Evolutionary conservation across 2,888 invertebrate genomes (phyloP).

Genomic region (Magallana nippona): DNA sequence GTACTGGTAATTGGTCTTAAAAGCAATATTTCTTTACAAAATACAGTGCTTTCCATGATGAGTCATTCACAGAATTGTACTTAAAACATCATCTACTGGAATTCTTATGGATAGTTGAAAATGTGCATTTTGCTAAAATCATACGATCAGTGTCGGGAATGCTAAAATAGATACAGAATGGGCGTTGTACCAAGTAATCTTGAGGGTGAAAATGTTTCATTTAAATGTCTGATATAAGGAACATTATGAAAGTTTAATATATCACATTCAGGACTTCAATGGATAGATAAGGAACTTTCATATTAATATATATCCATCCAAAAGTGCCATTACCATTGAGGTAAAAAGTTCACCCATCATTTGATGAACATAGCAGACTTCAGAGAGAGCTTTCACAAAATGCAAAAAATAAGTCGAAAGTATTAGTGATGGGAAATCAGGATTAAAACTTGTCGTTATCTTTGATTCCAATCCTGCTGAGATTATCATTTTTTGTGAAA

Average conservation of each 20-base stretch:
- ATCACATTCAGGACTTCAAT: slow-evolving; percentile 5
- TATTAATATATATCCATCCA: slow-evolving; percentile 3
- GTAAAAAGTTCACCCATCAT: slow-evolving; percentile 29
- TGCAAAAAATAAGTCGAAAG: not conserved
- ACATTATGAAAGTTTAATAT: slow-evolving; percentile 5
- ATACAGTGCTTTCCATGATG: no score
- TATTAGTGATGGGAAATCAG: slow-evolving; percentile 2
- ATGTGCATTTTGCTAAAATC: no score
- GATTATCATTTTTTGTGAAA: slow-evolving; percentile 27
- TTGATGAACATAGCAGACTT: slow-evolving; percentile 18
- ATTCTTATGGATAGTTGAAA: no score
- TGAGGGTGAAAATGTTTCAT: not conserved
- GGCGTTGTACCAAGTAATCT: slow-evolving; percentile 7
- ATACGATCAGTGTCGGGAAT: not conserved
- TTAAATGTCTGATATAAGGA: not conserved
- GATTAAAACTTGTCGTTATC: no score
- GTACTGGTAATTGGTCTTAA: no score
- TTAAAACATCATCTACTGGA: no score
- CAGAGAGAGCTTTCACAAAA: not conserved
- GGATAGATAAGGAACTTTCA: not conserved
- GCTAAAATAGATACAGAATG: not conserved
- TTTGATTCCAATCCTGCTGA: slow-evolving; percentile 8
- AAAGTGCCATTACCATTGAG: slow-evolving; percentile 16
- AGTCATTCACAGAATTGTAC: no score
- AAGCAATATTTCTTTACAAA: no score